phyloP scores from a whole-genome alignment of 2,113 vertebrate genomes.

The Otocyon megalotis region DNA sequence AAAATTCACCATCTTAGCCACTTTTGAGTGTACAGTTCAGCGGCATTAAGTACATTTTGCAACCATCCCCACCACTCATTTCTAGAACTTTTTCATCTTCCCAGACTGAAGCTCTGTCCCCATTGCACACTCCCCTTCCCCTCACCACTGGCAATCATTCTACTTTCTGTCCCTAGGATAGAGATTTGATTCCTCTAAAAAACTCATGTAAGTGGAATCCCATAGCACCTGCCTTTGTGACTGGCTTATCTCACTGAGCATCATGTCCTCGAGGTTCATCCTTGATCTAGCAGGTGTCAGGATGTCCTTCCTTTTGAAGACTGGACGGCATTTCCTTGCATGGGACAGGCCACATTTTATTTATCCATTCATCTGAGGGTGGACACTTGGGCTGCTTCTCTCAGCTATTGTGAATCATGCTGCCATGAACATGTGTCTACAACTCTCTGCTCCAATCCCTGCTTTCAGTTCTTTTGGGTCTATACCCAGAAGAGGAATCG shows the following conservation, averaged over 20 bases:
- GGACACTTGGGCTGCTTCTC: not conserved
- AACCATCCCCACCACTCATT: too few species aligned
- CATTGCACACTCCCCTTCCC: not conserved
- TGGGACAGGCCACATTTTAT: too few species aligned
- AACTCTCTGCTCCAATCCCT: not conserved
- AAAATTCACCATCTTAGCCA: not conserved
- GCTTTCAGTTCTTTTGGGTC: not conserved
- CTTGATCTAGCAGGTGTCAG: not conserved
- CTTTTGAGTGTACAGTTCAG: not conserved
- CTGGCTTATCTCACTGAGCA: not conserved
- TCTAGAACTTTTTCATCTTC: not conserved
- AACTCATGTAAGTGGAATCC: not conserved
- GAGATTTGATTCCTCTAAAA: not conserved
- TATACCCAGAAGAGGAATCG: not conserved
- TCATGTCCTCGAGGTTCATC: not conserved
- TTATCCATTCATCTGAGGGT: not conserved
- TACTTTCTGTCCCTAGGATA: not conserved
- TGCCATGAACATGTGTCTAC: rapidly evolving
- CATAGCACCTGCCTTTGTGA: not conserved
- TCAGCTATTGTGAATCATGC: too few species aligned
- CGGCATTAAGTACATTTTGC: not conserved
- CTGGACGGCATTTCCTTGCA: not conserved
- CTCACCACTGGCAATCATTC: rapidly evolving
- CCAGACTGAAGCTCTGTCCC: not conserved
- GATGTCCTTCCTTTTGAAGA: not conserved